Evolutionary conservation across 1,140 invertebrate species (phyloP).

Genomic region (Drosophila fuyamai): DNA sequence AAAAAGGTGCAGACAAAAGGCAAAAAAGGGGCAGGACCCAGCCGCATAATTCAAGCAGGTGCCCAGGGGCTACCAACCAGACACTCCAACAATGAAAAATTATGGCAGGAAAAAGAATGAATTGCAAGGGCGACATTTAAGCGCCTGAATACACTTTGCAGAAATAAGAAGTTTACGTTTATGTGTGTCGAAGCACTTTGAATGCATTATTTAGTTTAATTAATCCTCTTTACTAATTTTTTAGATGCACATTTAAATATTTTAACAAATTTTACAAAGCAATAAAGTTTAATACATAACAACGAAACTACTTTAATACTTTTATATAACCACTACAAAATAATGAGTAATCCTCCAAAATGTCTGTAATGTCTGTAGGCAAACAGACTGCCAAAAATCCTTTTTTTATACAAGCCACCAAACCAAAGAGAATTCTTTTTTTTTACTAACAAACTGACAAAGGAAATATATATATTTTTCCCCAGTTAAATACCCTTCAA

Average conservation of each 20-base stretch:
- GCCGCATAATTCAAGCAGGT: constrained; percentile 56
- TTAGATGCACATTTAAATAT: not conserved
- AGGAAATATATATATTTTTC: not conserved
- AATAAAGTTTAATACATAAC: no score
- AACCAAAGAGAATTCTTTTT: not conserved
- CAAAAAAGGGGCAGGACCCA: constrained; percentile 29
- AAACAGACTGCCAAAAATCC: not conserved
- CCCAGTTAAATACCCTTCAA: constrained; percentile 29
- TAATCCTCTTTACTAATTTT: no score
- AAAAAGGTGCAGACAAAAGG: constrained; percentile 35
- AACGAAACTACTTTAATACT: no score
- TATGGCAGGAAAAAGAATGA: constrained; percentile 47
- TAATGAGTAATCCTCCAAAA: not conserved
- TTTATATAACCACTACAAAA: not conserved
- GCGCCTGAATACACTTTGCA: constrained; percentile 9
- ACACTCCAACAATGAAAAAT: constrained; percentile 73
- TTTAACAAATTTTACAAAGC: not conserved
- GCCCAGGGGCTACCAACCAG: constrained; percentile 21
- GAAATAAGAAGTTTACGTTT: not conserved
- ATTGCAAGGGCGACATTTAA: constrained; percentile 3
- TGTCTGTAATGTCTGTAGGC: not conserved
- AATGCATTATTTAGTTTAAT: not conserved
- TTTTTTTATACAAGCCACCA: not conserved
- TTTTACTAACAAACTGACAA: constrained; percentile 3
- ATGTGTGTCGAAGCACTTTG: not conserved